phyloP scores from a whole-genome alignment of 2,888 invertebrate species.

The Diarsia brunnea region DNA sequence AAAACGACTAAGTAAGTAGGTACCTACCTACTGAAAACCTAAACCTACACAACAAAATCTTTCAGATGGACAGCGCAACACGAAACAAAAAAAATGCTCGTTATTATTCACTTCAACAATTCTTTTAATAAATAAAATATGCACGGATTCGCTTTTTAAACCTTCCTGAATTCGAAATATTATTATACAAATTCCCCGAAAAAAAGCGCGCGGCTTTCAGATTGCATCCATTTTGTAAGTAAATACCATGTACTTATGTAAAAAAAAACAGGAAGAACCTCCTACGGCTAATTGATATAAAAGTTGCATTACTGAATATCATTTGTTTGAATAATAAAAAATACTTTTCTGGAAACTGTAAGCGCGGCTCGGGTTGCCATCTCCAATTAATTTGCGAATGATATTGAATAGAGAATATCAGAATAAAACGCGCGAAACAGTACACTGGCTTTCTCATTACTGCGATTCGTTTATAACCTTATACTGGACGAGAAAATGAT shows the following conservation, averaged over 20 bases:
- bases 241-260: too few relatives aligned
- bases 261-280: constrained; percentile 7
- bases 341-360: constrained; percentile 61
- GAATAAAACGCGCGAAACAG: constrained; percentile 70
- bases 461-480: constrained; percentile 68
- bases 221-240: background rate
- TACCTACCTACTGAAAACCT: background rate
- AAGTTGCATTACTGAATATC: constrained; percentile 59
- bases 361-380: constrained; percentile 68
- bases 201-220: background rate
- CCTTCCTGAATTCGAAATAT: constrained; percentile 1
- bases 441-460: constrained; percentile 75
- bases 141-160: background rate
- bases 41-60: too few relatives aligned
- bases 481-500: constrained; percentile 69
- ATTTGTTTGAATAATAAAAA: constrained; percentile 62
- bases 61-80: background rate
- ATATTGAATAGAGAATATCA: constrained; percentile 73
- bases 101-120: background rate
- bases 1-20: background rate
- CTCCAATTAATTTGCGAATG: constrained; percentile 81
- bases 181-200: background rate
- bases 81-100: background rate
- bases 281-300: constrained; percentile 31
- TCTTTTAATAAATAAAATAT: background rate